phyloP scores from a whole-genome alignment of 2,797 vertebrate species.

The Chiroxiphia lanceolata region DNA sequence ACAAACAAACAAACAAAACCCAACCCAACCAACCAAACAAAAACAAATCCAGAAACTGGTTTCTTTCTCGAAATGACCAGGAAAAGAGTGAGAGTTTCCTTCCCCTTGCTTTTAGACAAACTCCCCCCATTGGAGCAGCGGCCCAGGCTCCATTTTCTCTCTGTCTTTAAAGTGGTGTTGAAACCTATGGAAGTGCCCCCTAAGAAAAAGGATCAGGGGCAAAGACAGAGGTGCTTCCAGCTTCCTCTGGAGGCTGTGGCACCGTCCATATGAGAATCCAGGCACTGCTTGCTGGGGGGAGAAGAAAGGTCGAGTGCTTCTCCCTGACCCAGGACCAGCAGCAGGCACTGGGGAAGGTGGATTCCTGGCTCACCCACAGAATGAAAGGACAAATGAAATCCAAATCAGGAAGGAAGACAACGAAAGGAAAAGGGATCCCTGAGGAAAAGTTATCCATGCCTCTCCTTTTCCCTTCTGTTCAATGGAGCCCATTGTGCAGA shows the following conservation, averaged over 20 bases:
- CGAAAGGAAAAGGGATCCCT: background rate
- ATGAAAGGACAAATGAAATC: background rate
- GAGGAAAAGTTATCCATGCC: background rate
- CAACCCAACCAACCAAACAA: background rate
- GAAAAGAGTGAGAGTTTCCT: background rate
- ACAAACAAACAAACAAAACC: background rate
- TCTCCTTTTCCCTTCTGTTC: background rate
- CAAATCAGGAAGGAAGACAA: background rate
- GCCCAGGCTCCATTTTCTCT: background rate
- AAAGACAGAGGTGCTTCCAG: background rate
- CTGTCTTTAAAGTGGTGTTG: background rate
- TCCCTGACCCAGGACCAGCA: background rate
- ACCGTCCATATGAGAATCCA: background rate
- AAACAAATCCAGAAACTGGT: background rate
- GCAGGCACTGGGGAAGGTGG: background rate
- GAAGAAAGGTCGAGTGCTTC: background rate
- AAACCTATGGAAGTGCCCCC: background rate
- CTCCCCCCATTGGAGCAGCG: background rate
- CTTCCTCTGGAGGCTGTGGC: background rate
- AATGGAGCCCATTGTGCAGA: background rate
- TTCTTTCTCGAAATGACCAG: background rate
- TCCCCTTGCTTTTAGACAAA: background rate
- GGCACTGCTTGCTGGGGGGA: background rate
- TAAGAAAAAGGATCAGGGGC: background rate
- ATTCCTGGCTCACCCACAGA: background rate